phyloP scores from a whole-genome alignment of 2,888 invertebrate species.

The Tetragonisca angustula region DNA sequence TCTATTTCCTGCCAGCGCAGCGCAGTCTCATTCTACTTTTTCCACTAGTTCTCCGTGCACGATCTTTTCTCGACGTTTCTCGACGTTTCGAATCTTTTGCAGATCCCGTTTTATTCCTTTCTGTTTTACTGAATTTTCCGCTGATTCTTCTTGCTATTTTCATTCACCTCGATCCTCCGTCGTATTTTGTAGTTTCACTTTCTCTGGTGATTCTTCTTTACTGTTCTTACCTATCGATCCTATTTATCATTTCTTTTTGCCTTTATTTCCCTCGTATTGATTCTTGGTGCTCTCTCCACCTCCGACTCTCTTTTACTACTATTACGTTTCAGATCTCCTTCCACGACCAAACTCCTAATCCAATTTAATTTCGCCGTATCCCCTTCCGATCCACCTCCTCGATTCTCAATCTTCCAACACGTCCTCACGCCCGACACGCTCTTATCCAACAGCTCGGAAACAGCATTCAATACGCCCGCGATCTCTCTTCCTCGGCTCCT shows the following conservation, averaged over 20 bases:
- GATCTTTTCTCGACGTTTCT: neutral
- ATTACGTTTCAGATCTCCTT: neutral
- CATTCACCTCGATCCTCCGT: no score
- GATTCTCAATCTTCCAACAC: neutral
- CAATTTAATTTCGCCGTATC: neutral
- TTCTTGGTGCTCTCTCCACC: no score
- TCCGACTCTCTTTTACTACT: neutral
- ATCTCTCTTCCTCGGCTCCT: neutral
- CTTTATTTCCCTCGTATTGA: no score
- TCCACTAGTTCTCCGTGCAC: neutral
- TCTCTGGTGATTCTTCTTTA: no score
- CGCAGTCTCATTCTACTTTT: neutral
- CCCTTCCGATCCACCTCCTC: neutral
- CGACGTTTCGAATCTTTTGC: neutral
- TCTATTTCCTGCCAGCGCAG: constrained; percentile 54
- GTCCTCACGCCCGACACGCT: neutral
- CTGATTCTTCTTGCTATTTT: no score
- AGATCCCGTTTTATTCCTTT: no score
- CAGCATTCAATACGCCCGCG: neutral
- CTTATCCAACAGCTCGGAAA: neutral
- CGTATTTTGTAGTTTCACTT: no score
- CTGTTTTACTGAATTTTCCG: no score
- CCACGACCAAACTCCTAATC: neutral
- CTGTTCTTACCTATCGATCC: no score
- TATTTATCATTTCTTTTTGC: no score